Percentiles rank a stretch among this genome's conserved stretches.
phyloP scores from a whole-genome alignment of 2,888 invertebrate genomes.

The Masnerella sp. region DNA sequence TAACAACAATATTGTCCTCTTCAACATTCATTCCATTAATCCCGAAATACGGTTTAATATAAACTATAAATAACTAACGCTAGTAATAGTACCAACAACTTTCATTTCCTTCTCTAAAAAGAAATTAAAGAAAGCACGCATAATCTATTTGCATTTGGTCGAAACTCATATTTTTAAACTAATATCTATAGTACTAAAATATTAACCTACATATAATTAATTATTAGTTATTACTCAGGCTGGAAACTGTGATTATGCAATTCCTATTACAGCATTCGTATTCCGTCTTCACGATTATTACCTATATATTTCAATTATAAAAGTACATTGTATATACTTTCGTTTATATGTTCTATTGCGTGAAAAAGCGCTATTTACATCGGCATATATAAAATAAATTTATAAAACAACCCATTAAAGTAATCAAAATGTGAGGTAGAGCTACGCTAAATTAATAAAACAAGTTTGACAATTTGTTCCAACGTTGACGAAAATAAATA shows the following conservation, averaged over 20 bases:
- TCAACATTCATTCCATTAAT: conserved; percentile 23
- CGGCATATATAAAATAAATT: conserved; percentile 25
- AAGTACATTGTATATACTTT: conserved; percentile 19
- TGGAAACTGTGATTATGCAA: too few species aligned
- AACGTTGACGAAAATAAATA: conserved; percentile 7
- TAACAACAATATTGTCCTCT: conserved; percentile 41
- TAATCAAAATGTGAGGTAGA: conserved; percentile 31
- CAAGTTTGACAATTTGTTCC: conserved; percentile 11
- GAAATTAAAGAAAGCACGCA: conserved; percentile 18
- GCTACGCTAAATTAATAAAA: conserved; percentile 34
- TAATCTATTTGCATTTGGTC: neutral
- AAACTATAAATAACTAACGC: conserved; percentile 45
- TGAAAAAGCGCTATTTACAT: conserved; percentile 32
- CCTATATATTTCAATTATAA: conserved; percentile 3
- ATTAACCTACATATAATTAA: too few species aligned
- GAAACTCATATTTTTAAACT: too few species aligned
- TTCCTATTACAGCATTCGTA: neutral
- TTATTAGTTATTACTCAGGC: too few species aligned
- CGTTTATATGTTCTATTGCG: conserved; percentile 2
- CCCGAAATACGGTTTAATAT: conserved; percentile 21
- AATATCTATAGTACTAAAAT: too few species aligned
- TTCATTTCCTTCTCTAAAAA: neutral
- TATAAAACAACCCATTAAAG: conserved; percentile 17
- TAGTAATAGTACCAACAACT: conserved; percentile 33
- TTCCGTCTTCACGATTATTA: conserved; percentile 2